phyloP scores from a whole-genome alignment of 2,113 vertebrate genomes.

The Gnathochromis pfefferi region DNA sequence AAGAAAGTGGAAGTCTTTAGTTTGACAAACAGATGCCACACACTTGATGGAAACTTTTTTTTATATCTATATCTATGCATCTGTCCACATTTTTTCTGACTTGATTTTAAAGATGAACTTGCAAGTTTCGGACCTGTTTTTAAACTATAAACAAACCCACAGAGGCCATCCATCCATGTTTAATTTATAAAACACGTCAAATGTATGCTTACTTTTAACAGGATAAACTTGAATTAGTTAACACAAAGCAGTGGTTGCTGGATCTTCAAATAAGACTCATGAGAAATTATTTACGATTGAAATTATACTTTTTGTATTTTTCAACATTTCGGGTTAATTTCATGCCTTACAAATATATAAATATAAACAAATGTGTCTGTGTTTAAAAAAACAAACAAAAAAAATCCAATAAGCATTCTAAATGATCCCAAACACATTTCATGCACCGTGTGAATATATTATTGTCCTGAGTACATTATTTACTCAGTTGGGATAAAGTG shows the following conservation, averaged over 20 bases:
- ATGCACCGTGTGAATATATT: neutral
- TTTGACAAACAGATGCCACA: rapidly evolving
- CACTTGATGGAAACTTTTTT: neutral
- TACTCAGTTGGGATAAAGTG: neutral
- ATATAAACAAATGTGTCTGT: neutral
- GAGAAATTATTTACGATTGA: neutral
- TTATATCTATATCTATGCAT: neutral
- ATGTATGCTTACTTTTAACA: neutral
- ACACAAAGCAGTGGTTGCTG: neutral
- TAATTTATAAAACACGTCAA: neutral
- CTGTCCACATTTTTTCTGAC: neutral
- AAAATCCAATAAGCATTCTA: neutral
- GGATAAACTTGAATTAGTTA: neutral
- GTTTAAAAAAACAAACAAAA: rapidly evolving
- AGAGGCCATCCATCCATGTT: neutral
- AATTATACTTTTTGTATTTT: neutral
- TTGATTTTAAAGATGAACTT: neutral
- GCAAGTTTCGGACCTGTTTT: neutral
- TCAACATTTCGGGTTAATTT: neutral
- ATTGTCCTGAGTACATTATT: neutral
- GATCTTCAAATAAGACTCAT: neutral
- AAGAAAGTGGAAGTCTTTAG: neutral
- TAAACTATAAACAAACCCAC: neutral
- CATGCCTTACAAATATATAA: neutral
- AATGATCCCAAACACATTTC: neutral